phyloP scores from a whole-genome alignment of 2,888 invertebrate species.

The Leptothorax acervorum region DNA sequence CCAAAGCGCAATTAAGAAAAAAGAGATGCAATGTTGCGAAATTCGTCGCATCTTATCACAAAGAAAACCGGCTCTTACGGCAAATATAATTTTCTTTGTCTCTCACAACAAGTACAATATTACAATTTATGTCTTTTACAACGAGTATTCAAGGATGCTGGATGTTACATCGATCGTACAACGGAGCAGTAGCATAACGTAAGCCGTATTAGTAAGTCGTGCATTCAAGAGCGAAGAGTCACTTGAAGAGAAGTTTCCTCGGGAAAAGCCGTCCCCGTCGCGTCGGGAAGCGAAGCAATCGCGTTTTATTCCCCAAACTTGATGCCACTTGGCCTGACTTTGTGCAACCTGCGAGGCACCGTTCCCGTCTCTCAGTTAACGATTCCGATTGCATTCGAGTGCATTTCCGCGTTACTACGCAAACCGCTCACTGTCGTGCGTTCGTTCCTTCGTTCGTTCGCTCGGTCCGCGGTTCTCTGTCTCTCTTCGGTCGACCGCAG shows the following conservation, averaged over 20 bases:
- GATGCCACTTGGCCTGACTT: conserved; percentile 17
- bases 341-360: conserved; percentile 6
- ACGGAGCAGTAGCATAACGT: neutral
- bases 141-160: neutral
- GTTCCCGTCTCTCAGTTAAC: neutral
- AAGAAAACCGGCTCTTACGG: neutral
- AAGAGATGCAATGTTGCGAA: neutral
- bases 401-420: conserved; percentile 13
- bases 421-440: neutral
- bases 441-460: neutral
- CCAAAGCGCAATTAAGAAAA: neutral
- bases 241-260: conserved; percentile 20
- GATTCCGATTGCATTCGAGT: conserved; percentile 25
- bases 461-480: neutral
- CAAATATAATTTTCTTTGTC: conserved; percentile 11
- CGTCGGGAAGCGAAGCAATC: neutral
- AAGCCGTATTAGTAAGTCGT: conserved; percentile 26
- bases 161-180: conserved; percentile 9
- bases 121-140: neutral
- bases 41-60: neutral
- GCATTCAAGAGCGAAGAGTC: conserved; percentile 17
- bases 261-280: conserved; percentile 1
- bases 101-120: neutral
- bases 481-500: conserved; percentile 1
- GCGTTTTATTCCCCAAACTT: conserved; percentile 38